Evolutionary conservation across 37 sponge, comb jelly and placozoan genomes (phyloP), one percentile per base, ranked within the genome.

Genomic region (Axinella damicornis): DNA sequence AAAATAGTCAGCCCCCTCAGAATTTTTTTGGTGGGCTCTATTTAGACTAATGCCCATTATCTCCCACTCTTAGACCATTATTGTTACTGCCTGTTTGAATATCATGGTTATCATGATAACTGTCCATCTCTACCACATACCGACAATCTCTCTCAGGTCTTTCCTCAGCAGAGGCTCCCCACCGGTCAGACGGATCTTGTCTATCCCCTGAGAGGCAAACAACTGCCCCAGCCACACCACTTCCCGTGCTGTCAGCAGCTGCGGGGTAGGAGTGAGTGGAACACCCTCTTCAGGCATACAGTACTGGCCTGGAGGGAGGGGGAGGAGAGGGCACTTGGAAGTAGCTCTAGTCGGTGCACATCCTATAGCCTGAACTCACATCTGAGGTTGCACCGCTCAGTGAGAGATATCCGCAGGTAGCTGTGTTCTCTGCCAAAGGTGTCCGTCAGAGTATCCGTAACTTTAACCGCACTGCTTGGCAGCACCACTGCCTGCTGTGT

Each of bases 211-310:
- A 0, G 64, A 27, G 12, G 84, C 95, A 83, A 98, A 98, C 18
- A 96, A 70, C 22, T 37, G 40, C 6, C 90, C 85, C 54, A 98
- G 72, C 28, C 71, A 16, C 16, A 89, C 54, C 2, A 98, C 78
- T 77, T 98, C 99, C 0, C 68, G 39, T 12, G 87, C 69, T 0
- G 95, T 84, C 30, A 98, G 87, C 6, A 98, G 76, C 6, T 88
- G 78, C 0, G 59, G 25, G 16, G 35, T 19, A 52, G 93, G 92
- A 38, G 95, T 83, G 34, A 98, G 79, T 17, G 72, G 71, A 63
- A 98, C 99, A 1, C 99, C 99, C 73, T 96, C 95, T 60, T 75
- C 91, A 16, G 99, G 99, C 99, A 98, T 98, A 77, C 99, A 98
- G 59, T 98, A 98, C 61, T 98, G 94, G 89, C 98, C 98, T 98